phyloP scores from a whole-genome alignment of 1,140 invertebrate species.

The Solen grandis region DNA sequence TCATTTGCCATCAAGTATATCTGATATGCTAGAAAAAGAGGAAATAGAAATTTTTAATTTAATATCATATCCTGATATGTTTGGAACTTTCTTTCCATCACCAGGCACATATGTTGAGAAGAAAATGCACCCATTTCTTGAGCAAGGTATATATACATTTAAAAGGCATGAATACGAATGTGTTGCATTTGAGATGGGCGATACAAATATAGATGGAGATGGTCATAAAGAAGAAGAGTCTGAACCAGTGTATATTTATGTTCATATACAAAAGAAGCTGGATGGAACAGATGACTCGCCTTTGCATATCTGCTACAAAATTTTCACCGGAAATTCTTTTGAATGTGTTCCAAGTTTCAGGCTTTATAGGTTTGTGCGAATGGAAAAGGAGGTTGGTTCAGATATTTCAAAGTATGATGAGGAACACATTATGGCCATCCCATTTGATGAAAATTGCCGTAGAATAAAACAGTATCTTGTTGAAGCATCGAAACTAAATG shows the following conservation, averaged over 20 bases:
- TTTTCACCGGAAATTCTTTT: slow-evolving; percentile 4
- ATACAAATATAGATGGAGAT: neutral
- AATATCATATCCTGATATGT: neutral
- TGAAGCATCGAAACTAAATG: slow-evolving; percentile 64
- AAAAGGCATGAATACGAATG: slow-evolving; percentile 22
- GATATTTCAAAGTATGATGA: neutral
- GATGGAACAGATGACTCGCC: neutral
- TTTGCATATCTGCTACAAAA: slow-evolving; percentile 6
- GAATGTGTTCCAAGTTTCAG: slow-evolving; percentile 38
- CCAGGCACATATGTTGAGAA: slow-evolving; percentile 33
- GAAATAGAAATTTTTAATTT: neutral
- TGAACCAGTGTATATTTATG: slow-evolving; percentile 37
- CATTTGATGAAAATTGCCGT: slow-evolving; percentile 34
- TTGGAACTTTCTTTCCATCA: slow-evolving; percentile 9
- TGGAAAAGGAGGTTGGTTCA: slow-evolving; percentile 5
- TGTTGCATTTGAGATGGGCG: slow-evolving; percentile 31
- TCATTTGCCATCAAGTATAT: neutral
- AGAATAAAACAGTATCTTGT: slow-evolving; percentile 6
- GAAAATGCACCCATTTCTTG: slow-evolving; percentile 36
- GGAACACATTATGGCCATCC: neutral
- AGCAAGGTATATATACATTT: slow-evolving; percentile 29
- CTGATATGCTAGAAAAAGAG: neutral
- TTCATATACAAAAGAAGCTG: slow-evolving; percentile 14
- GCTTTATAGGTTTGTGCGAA: slow-evolving; percentile 35
- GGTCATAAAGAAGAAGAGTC: neutral